phyloP scores from a whole-genome alignment of 2,113 vertebrate genomes.

The Gymnorhina tibicen region DNA sequence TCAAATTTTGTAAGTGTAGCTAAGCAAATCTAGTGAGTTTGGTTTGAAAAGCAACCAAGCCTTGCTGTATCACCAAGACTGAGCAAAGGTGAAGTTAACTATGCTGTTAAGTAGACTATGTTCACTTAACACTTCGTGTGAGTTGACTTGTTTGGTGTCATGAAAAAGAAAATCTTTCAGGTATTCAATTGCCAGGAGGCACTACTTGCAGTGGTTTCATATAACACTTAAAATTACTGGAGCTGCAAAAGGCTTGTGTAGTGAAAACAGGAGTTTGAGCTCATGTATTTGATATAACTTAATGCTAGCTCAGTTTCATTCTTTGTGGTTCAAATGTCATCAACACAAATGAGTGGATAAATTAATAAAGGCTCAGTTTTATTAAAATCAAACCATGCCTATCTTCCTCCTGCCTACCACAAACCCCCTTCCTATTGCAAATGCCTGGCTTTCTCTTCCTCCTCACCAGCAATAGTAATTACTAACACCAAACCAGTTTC shows the following conservation, averaged over 20 bases:
- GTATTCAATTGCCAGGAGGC: neutral
- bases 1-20: neutral
- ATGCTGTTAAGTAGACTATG: neutral
- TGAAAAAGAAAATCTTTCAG: neutral
- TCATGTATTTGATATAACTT: neutral
- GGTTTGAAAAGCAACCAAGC: neutral
- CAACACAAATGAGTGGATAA: neutral
- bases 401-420: neutral
- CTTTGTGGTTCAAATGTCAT: neutral
- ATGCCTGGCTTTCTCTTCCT: neutral
- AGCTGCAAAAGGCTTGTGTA: neutral
- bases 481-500: neutral
- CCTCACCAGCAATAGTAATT: neutral
- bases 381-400: neutral
- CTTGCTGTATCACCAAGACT: neutral
- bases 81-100: neutral
- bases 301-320: neutral
- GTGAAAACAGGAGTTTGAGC: neutral
- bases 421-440: neutral
- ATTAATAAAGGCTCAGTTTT: neutral
- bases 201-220: neutral
- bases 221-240: neutral
- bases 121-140: neutral
- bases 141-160: neutral
- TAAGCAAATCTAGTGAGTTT: neutral